Evolutionary conservation across 2,888 invertebrate species (phyloP), one percentile per base, ranked within the genome.

Genomic region (Bombyx huttoni): DNA sequence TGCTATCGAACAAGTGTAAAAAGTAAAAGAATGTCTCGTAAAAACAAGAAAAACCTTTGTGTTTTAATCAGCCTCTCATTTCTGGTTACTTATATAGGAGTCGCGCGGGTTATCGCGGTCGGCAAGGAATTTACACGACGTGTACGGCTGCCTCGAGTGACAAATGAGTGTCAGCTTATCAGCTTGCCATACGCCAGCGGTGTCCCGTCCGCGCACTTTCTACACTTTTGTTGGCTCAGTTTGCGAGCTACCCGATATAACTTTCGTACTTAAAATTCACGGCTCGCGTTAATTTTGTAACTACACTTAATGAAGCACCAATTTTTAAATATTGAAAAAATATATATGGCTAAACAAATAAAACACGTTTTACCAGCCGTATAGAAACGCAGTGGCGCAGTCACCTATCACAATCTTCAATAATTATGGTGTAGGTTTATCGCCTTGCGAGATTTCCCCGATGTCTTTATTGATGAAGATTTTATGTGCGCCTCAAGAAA

Each of bases 111-210:
- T 82, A 83, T 84, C 82, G 78, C 65, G 62, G 65, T 61, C 62
- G 68, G 70, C 70, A 68, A 74, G 75, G 82, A 84, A 86, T 86
- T 79, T 82, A 84, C 85, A 82, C 77, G 82, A 73, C 75, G 73
- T 71, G 67, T 70, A 67, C 77, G 72, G 75, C 71, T 73, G 78
- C 73, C 71, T 65, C 68, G 67, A 69, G 82, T 86, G 87, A 87
- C 87, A 87, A 87, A 87, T 87, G 86, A 86, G 78, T 66, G 70
- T 65, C 71, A 55, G 67, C 76, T 83, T 86, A 85, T 84, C 85
- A 71, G 58, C 51, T 54, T 56, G 60, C 60, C 64, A 66, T 65
- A 56, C 62, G 60, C 64, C 67, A 64, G 61, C 65, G 65, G 66
- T 72, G 73, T 73, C 68, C 68, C 66, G 66, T 60, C 64, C 66